Percentiles rank a stretch among this genome's conserved stretches.
phyloP scores from a whole-genome alignment of 2,797 vertebrate genomes.

The Crotalus adamanteus region DNA sequence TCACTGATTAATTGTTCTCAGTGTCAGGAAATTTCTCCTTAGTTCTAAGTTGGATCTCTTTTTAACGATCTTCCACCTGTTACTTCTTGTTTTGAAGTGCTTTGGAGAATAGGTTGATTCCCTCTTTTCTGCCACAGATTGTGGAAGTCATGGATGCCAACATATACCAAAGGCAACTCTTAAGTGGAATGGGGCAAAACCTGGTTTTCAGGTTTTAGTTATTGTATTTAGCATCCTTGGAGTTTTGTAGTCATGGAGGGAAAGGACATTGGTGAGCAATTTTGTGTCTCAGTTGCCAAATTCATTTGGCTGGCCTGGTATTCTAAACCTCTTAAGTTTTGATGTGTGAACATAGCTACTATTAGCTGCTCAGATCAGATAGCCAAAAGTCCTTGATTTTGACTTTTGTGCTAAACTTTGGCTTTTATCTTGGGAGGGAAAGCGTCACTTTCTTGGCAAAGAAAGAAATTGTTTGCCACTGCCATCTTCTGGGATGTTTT shows the following conservation, averaged over 20 bases:
- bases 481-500: not conserved
- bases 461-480: not conserved
- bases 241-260: not conserved
- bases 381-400: not conserved
- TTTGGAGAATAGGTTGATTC: not conserved
- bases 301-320: not conserved
- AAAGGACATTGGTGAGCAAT: not conserved
- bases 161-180: not conserved
- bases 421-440: not conserved
- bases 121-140: not conserved
- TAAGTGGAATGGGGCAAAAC: not conserved
- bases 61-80: not conserved
- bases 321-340: not conserved
- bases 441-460: not conserved
- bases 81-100: not conserved
- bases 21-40: not conserved
- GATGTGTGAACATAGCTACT: not conserved
- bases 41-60: not conserved
- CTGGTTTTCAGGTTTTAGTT: not conserved
- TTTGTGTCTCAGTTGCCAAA: not conserved
- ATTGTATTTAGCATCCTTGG: not conserved
- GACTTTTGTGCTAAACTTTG: not conserved
- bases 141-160: not conserved
- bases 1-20: not conserved
- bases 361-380: not conserved